Evolutionary conservation across 2,797 vertebrate species (phyloP).

Genomic region (Pelochelys cantorii): DNA sequence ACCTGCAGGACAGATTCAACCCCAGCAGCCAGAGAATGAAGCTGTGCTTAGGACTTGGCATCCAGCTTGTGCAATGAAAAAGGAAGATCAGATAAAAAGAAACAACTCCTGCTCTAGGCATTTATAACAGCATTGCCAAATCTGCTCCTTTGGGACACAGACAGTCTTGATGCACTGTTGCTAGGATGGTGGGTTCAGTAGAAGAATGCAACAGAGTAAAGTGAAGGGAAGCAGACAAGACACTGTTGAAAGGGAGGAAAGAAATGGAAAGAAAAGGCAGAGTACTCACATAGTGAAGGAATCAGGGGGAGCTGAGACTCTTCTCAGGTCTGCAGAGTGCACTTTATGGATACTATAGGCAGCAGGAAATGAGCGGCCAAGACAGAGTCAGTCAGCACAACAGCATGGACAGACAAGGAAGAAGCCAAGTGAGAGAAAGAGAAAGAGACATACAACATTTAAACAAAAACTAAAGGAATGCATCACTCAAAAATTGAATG

Average conservation of each 20-base stretch:
- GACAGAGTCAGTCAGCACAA: slow-evolving; percentile 80
- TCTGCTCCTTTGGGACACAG: not conserved
- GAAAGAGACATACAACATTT: slow-evolving; percentile 83
- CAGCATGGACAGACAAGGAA: slow-evolving; percentile 79
- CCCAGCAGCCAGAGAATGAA: too few relatives aligned
- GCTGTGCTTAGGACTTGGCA: not conserved
- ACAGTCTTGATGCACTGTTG: not conserved
- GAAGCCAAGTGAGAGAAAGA: slow-evolving; percentile 64
- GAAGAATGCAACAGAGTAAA: not conserved
- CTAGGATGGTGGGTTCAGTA: not conserved
- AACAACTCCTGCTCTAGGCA: not conserved
- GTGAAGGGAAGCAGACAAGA: not conserved
- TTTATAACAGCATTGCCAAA: not conserved
- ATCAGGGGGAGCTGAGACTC: slow-evolving; percentile 98
- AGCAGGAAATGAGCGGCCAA: slow-evolving; percentile 82
- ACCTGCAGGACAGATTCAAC: not conserved
- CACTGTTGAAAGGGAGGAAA: not conserved
- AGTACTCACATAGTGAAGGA: slow-evolving; percentile 99
- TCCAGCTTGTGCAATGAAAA: not conserved
- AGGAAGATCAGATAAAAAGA: not conserved
- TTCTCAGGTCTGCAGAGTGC: slow-evolving; percentile 95
- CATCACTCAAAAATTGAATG: slow-evolving; percentile 71
- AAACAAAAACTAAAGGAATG: slow-evolving; percentile 84
- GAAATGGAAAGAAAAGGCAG: slow-evolving; percentile 51
- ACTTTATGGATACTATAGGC: slow-evolving; percentile 97